Evolutionary conservation across 1,140 invertebrate genomes (phyloP).

Genomic region (Luehdorfia chinensis): DNA sequence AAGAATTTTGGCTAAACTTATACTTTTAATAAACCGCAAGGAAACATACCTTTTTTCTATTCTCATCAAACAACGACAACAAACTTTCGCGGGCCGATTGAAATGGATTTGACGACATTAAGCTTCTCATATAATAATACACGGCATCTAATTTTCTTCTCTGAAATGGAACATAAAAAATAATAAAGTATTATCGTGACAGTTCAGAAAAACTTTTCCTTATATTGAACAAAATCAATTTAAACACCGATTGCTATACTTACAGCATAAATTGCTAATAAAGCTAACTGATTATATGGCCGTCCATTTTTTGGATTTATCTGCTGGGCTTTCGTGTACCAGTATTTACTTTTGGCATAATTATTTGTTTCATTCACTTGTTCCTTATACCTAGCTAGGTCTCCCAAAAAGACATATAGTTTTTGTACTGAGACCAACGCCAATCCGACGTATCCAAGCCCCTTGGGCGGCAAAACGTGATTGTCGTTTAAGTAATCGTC

Average conservation of each 20-base stretch:
- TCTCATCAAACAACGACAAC: slow-evolving; percentile 94
- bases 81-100: slow-evolving; percentile 93
- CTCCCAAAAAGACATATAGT: slow-evolving; percentile 92
- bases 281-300: slow-evolving; percentile 96
- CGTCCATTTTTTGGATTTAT: slow-evolving; percentile 96
- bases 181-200: background rate
- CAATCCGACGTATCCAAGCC: slow-evolving; percentile 83
- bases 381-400: slow-evolving; percentile 93
- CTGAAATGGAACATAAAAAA: slow-evolving; percentile 75
- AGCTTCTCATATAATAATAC: slow-evolving; percentile 96
- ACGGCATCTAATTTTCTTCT: slow-evolving; percentile 96
- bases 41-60: slow-evolving; percentile 89
- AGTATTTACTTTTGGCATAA: slow-evolving; percentile 90
- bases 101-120: slow-evolving; percentile 96
- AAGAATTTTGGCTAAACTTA: background rate
- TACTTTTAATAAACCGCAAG: background rate
- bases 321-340: slow-evolving; percentile 95
- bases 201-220: background rate
- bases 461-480: slow-evolving; percentile 74
- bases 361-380: slow-evolving; percentile 89
- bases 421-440: slow-evolving; percentile 92
- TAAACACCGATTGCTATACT: slow-evolving; percentile 58
- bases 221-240: no score
- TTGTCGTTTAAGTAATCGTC: slow-evolving; percentile 79
- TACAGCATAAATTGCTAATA: slow-evolving; percentile 93